phyloP scores from a whole-genome alignment of 2,797 vertebrate species.

The Nyctibius grandis region DNA sequence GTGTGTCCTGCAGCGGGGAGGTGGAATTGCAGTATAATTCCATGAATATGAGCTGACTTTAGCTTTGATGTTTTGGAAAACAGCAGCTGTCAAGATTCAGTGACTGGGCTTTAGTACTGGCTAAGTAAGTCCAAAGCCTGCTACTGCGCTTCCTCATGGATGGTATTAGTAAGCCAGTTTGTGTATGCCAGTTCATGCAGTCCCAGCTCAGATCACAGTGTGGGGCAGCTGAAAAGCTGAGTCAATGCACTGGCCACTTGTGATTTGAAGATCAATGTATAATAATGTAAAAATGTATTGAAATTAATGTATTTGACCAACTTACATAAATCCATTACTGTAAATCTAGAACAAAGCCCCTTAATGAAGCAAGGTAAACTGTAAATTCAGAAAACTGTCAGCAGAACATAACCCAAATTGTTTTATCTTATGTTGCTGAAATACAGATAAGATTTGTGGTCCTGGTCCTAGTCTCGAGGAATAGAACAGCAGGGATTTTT shows the following conservation, averaged over 20 bases:
- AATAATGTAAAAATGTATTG: not conserved
- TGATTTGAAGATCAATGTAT: not conserved
- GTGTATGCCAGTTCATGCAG: not conserved
- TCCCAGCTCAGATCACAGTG: not conserved
- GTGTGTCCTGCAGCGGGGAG: not conserved
- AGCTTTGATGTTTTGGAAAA: not conserved
- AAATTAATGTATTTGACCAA: not conserved
- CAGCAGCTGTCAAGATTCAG: not conserved
- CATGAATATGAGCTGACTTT: not conserved
- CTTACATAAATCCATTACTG: not conserved
- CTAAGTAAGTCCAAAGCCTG: not conserved
- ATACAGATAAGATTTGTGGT: not conserved
- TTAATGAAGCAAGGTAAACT: not conserved
- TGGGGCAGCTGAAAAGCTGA: not conserved
- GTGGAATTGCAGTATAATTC: not conserved
- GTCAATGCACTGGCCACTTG: not conserved
- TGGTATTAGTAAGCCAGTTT: not conserved
- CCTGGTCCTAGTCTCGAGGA: not conserved
- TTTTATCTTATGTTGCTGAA: not conserved
- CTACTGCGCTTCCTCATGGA: not conserved
- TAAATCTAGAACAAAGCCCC: not conserved
- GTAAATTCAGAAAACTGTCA: not conserved
- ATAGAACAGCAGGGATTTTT: not conserved
- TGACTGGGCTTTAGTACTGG: not conserved
- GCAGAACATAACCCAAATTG: too few species aligned